Percentiles rank a stretch among this genome's conserved stretches.
phyloP scores from a whole-genome alignment of 2,888 invertebrate genomes.

The Drosophila gaucha region DNA sequence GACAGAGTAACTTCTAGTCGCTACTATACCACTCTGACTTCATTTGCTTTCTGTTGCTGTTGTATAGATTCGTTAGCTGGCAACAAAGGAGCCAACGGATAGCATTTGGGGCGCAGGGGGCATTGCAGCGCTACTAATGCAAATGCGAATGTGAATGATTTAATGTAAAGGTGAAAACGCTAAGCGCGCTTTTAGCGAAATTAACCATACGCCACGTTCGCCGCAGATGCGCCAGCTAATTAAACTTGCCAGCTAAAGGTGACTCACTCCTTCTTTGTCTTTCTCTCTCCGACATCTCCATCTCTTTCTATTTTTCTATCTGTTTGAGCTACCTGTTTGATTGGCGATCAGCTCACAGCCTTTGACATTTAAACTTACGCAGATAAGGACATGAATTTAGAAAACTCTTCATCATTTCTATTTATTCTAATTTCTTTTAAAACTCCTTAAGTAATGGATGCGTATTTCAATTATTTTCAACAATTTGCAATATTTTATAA shows the following conservation, averaged over 20 bases:
- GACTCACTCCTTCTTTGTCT: background rate
- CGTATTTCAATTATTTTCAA: too few relatives aligned
- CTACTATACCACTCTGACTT: too few relatives aligned
- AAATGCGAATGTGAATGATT: conserved; percentile 66
- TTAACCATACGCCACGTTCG: conserved; percentile 68
- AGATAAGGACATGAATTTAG: too few relatives aligned
- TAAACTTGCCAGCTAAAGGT: conserved; percentile 35
- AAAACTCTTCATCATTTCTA: too few relatives aligned
- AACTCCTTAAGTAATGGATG: too few relatives aligned
- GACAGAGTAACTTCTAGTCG: background rate
- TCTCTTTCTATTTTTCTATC: too few relatives aligned
- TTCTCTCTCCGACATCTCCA: too few relatives aligned
- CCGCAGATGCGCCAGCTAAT: conserved; percentile 43
- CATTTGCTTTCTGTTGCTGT: conserved; percentile 10
- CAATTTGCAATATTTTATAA: too few relatives aligned
- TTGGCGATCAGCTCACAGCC: conserved; percentile 2
- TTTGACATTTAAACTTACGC: too few relatives aligned
- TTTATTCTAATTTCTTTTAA: background rate
- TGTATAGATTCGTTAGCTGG: conserved; percentile 69
- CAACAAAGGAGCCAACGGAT: conserved; percentile 56
- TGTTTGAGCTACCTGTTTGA: background rate
- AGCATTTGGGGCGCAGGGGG: conserved; percentile 4
- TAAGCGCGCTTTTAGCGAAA: conserved; percentile 67
- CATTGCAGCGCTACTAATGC: conserved; percentile 45
- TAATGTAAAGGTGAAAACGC: conserved; percentile 49